These are phyloP conservation scores for Bovichtus diacanthus DNA, from an alignment of 2,797 vertebrate genomes.

Conservation along the genomic window DNA sequence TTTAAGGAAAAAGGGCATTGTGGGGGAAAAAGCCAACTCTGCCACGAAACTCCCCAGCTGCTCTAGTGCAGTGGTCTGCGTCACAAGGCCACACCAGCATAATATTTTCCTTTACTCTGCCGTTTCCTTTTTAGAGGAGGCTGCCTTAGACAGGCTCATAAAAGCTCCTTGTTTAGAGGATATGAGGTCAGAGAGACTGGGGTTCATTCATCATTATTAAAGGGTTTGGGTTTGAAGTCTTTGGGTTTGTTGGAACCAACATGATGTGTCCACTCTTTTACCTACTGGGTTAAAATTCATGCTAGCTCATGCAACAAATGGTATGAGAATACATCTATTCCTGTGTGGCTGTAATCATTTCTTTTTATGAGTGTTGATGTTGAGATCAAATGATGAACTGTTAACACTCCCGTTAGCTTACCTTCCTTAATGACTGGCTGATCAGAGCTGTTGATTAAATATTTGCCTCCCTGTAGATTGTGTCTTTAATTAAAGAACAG, in stretches of 20 bases:
- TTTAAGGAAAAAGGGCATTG: constrained; percentile 13
- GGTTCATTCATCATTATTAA: constrained; percentile 43
- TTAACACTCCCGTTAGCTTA: constrained; percentile 34
- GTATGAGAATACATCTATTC: not conserved
- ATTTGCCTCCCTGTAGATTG: constrained; percentile 75
- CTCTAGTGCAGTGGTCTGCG: constrained; percentile 22
- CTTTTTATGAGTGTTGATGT: constrained; percentile 42
- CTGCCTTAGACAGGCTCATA: constrained; percentile 26
- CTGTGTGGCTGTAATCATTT: constrained; percentile 7
- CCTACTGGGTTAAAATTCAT: constrained; percentile 12
- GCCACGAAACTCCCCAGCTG: constrained; percentile 58
- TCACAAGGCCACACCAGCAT: constrained; percentile 54
- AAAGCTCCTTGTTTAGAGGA: constrained; percentile 63
- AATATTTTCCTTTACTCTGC: constrained; percentile 74
- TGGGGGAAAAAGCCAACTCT: not conserved
- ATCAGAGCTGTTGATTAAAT: constrained; percentile 80
- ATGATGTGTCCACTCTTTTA: constrained; percentile 1
- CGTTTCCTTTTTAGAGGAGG: constrained; percentile 64
- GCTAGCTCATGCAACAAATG: not conserved
- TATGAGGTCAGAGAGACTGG: constrained; percentile 44
- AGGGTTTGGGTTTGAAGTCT: constrained; percentile 22
- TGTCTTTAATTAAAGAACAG: constrained; percentile 81
- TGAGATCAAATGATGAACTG: constrained; percentile 39
- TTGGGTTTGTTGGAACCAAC: not conserved
- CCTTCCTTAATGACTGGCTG: constrained; percentile 60